Base-by-base conservation (phyloP, 2,888 invertebrate species). In the Cephus pulcher region DNA sequence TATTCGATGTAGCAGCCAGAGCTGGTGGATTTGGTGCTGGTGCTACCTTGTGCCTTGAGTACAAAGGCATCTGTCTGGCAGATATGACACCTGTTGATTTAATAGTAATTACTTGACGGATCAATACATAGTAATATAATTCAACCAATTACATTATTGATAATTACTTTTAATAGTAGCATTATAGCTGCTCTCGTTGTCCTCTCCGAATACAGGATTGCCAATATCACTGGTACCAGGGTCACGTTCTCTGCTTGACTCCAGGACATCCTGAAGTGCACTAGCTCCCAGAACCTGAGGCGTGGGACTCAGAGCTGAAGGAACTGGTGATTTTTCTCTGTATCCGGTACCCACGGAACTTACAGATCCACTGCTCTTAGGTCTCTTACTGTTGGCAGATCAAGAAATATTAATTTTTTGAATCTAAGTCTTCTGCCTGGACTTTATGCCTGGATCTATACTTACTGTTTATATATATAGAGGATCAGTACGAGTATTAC, bases 401-500 rank as follows among this genome's bases (percentile, higher is more conserved):
- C 23, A 75, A 76, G 12, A 32, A 75, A 33, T 75, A 79, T 68
- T 2, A 34, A 73, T 33, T 74, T 0, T 23, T 23, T 56, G 23
- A 6, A 23, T 9, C 40, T 2, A 2, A 6, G 9, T 40, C 15
- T 56, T 4, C 23, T 9, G 6, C 0, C 6, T 23, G 9, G 23
- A 56, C 9, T 33, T 33, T 15, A 15, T 30, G 30, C 32, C 74
- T 34, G 71, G 32, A 71, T 12, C 71, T 78, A 56, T 80, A 93
- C 94, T 93, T 89, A 95, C 94, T 94, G 94, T 89, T 95, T 95
- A 87, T 95, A 96, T 87, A 97, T 96, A 91, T 97, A 97, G 76
- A 95, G 93, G 69, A 96, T 94, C 71, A 97, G 93, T 56, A 95
- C 93, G 73, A 95, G 93, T 84, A 97, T 96, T 73, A 97, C 94